Base-by-base conservation (phyloP, 2,888 invertebrate genomes). In the Xestoiulus laeticollis region DNA sequence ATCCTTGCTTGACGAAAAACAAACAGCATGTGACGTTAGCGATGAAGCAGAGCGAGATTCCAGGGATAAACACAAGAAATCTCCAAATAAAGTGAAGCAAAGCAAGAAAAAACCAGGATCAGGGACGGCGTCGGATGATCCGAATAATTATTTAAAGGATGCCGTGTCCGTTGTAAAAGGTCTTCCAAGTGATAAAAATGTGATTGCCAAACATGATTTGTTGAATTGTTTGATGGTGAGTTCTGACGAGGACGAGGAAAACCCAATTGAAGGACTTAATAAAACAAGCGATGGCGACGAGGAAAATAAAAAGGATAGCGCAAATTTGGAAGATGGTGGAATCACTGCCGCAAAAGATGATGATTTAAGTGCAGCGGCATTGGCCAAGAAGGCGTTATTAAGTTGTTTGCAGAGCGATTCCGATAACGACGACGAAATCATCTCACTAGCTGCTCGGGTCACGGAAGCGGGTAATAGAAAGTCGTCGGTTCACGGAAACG, bases 361-460 rank as follows among this genome's bases (percentile, higher is more conserved):
- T 5, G 32, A 83, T 5, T 26, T 33, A 22, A 22, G 16, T n/a
- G 43, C 22, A 38, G 43, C 12, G n/a, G 85, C 85, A 26, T 78
- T 30, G 14, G 78, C 78, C 30, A 78, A 78, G 85, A 85, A 14
- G 43, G 82, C 12, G 84, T 22, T 38, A 78, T 53, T n/a, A 89
- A 89, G 85, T 89, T 92, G 8, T 91, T 91, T 0, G 91, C 30
- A 91, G 84, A 90, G 91, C 0, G 92, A 91, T 48, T 59, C 59
- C 68, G 87, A 87, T 19, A 68, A 78, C 16, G 87, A 68, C n/a
- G 38, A 68, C 30, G 33, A 26, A 33, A 26, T 33, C n/a, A 16
- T 89, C 0, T 89, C 89, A 83, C 90, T 43, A 38, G 14, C 16
- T 26, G 32, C n/a, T 3, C 1, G 38, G 8, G 1, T n/a, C 38